Percentiles rank a stretch among this genome's conserved stretches.
phyloP scores from a whole-genome alignment of 2,113 vertebrate species.

The Petroica traversi region DNA sequence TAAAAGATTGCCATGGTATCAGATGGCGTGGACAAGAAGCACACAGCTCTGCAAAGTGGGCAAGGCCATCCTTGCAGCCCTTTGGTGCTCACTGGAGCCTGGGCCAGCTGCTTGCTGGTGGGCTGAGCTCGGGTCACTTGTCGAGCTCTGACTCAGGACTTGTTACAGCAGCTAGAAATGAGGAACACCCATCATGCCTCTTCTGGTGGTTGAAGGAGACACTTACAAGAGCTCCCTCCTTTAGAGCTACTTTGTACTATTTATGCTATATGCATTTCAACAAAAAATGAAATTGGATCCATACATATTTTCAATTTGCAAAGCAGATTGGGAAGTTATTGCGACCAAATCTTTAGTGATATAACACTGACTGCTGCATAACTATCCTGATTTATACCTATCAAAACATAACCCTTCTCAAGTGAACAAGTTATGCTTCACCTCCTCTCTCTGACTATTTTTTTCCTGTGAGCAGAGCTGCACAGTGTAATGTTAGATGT shows the following conservation, averaged over 20 bases:
- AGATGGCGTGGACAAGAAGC: background rate
- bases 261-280: background rate
- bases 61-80: background rate
- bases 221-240: background rate
- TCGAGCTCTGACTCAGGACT: background rate
- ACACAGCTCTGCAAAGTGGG: background rate
- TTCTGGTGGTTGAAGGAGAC: background rate
- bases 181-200: background rate
- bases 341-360: background rate
- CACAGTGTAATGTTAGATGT: background rate
- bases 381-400: background rate
- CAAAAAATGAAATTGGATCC: background rate
- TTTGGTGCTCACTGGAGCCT: background rate
- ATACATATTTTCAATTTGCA: background rate
- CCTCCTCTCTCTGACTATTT: background rate
- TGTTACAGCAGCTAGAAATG: background rate
- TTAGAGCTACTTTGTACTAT: background rate
- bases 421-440: background rate
- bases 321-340: background rate
- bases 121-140: background rate
- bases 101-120: background rate
- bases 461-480: background rate
- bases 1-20: background rate
- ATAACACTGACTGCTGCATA: background rate
- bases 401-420: background rate